Conservation (phyloP, 2,113 vertebrate species). For the Sander lucioperca region DNA sequence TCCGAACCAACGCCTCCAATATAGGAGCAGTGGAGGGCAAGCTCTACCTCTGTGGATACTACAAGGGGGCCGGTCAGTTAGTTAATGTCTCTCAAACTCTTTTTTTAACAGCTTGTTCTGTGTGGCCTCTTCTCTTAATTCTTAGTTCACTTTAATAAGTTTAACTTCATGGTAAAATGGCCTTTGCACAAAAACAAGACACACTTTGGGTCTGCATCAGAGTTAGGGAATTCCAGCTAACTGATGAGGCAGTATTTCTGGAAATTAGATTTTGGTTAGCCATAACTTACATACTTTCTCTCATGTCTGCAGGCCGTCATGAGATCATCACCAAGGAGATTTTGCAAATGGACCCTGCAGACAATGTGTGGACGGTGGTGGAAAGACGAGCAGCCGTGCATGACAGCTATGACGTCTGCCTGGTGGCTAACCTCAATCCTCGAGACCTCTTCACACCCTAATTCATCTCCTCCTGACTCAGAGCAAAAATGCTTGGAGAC, state of each 20-base stretch:
- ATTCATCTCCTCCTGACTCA: constrained; percentile 78
- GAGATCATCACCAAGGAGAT: constrained; percentile 94
- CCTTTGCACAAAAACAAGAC: not conserved
- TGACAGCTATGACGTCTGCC: constrained; percentile 91
- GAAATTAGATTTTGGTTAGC: constrained; percentile 38
- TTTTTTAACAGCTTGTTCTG: not conserved
- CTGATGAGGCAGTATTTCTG: constrained; percentile 1
- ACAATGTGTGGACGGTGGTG: constrained; percentile 91
- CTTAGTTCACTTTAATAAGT: not conserved
- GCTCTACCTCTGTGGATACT: constrained; percentile 93
- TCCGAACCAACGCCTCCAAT: constrained; percentile 87
- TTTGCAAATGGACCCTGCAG: constrained; percentile 89
- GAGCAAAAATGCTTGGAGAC: constrained; percentile 26
- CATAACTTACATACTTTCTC: constrained; percentile 18
- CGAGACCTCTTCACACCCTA: constrained; percentile 88
- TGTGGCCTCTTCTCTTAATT: not conserved
- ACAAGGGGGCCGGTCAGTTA: constrained; percentile 89
- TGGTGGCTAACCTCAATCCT: constrained; percentile 92
- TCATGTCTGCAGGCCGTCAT: constrained; percentile 87
- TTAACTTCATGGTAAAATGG: not conserved
- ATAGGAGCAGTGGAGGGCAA: constrained; percentile 87
- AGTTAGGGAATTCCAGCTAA: constrained; percentile 8
- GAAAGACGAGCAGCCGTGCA: constrained; percentile 90
- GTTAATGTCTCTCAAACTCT: constrained; percentile 7
- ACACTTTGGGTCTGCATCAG: not conserved